phyloP scores from a whole-genome alignment of 2,888 invertebrate species.

The Platycheirus rosarum region DNA sequence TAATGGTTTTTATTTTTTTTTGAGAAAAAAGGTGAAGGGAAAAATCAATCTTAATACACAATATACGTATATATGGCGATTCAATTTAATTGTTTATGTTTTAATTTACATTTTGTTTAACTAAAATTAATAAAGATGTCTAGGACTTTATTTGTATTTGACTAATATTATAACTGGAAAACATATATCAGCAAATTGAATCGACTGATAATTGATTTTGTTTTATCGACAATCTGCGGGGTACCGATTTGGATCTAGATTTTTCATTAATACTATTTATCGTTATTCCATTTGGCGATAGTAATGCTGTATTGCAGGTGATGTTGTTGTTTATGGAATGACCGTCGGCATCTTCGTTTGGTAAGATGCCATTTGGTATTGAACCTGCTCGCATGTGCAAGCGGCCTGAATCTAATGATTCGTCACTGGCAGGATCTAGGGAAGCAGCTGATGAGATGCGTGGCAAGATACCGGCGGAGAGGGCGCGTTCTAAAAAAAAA shows the following conservation, averaged over 20 bases:
- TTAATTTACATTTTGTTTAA: background rate
- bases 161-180: conserved; percentile 54
- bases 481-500: conserved; percentile 79
- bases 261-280: conserved; percentile 82
- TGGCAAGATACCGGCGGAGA: conserved; percentile 81
- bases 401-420: conserved; percentile 81
- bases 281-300: conserved; percentile 74
- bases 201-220: conserved; percentile 82
- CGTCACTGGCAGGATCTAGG: conserved; percentile 82
- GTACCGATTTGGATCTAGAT: conserved; percentile 79
- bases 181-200: conserved; percentile 82
- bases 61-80: conserved; percentile 47
- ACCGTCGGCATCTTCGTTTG: conserved; percentile 76
- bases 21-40: conserved; percentile 34
- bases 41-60: conserved; percentile 44
- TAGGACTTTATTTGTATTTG: conserved; percentile 33
- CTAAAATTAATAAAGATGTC: conserved; percentile 34
- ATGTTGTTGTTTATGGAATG: conserved; percentile 74
- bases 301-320: conserved; percentile 75
- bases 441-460: conserved; percentile 81
- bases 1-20: conserved; percentile 29
- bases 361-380: conserved; percentile 81
- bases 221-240: conserved; percentile 82
- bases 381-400: conserved; percentile 82
- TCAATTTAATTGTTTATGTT: conserved; percentile 7